Percentiles rank a stretch among this genome's conserved stretches.
phyloP scores from a whole-genome alignment of 2,888 invertebrate species.

The Lycia hirtaria region DNA sequence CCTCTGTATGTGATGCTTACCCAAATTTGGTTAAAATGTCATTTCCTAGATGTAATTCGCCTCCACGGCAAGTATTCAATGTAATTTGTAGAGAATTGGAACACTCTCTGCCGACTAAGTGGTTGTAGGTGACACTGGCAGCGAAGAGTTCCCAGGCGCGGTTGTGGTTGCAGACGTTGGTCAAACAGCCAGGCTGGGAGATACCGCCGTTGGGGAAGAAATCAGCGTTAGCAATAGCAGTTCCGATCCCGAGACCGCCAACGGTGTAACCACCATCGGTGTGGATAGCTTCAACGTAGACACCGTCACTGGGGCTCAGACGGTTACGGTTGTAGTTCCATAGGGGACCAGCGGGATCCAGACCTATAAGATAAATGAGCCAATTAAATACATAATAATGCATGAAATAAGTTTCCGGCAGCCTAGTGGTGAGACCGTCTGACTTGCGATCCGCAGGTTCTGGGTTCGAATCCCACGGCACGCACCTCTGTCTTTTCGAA shows the following conservation, averaged over 20 bases:
- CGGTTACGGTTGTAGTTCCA: conserved; percentile 58
- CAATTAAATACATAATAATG: background rate
- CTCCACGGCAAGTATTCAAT: conserved; percentile 59
- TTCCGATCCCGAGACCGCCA: conserved; percentile 74
- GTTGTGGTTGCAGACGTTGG: conserved; percentile 65
- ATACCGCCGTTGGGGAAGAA: conserved; percentile 86
- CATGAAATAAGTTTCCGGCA: too few species aligned
- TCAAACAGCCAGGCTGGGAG: conserved; percentile 65
- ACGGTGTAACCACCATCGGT: conserved; percentile 77
- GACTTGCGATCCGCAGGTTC: too few species aligned
- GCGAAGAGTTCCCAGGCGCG: conserved; percentile 70
- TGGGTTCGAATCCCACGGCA: too few species aligned
- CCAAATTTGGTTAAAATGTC: conserved; percentile 54
- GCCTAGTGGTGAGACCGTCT: too few species aligned
- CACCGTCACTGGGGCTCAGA: conserved; percentile 60
- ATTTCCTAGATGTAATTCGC: conserved; percentile 58
- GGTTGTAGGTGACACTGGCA: conserved; percentile 60
- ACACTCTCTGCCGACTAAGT: conserved; percentile 60
- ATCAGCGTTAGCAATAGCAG: conserved; percentile 80
- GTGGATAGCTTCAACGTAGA: conserved; percentile 69
- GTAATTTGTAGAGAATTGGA: conserved; percentile 53
- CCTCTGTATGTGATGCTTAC: conserved; percentile 45
- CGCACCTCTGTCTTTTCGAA: too few species aligned
- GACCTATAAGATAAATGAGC: conserved; percentile 46
- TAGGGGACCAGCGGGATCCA: conserved; percentile 71